phyloP scores from a whole-genome alignment of 2,888 invertebrate species.

The Synanthedon vespiformis region DNA sequence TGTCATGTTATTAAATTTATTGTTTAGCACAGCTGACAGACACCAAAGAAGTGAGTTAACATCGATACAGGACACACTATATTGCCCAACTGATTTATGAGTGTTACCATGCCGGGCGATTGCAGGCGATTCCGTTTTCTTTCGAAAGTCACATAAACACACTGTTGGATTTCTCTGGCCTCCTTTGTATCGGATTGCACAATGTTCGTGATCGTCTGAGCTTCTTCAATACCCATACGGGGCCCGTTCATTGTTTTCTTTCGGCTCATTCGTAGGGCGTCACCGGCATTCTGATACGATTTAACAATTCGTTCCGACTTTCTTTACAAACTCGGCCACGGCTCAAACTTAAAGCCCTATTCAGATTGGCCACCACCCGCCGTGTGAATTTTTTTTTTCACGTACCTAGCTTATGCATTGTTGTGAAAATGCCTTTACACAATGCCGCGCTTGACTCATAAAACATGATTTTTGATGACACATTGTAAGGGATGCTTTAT shows the following conservation, averaged over 20 bases:
- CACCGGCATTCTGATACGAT: constrained; percentile 51
- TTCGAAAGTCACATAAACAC: constrained; percentile 44
- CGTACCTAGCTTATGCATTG: constrained; percentile 1
- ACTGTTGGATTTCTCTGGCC: constrained; percentile 51
- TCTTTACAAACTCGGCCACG: constrained; percentile 47
- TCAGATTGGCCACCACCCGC: constrained; percentile 35
- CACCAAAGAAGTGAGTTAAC: constrained; percentile 19
- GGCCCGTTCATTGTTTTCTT: constrained; percentile 49
- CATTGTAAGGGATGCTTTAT: neutral
- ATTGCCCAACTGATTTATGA: constrained; percentile 54
- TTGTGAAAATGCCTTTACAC: neutral
- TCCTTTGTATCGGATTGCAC: constrained; percentile 60
- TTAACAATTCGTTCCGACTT: constrained; percentile 62
- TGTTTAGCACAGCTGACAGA: constrained; percentile 26
- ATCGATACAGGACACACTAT: constrained; percentile 30
- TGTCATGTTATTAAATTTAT: neutral
- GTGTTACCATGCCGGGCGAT: constrained; percentile 17
- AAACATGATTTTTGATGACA: constrained; percentile 6
- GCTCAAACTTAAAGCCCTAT: constrained; percentile 21
- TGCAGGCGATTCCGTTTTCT: constrained; percentile 36
- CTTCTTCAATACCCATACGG: constrained; percentile 36
- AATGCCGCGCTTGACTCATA: constrained; percentile 7
- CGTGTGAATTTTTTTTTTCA: constrained; percentile 25
- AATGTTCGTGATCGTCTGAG: constrained; percentile 39
- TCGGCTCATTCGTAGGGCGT: constrained; percentile 52